These are phyloP conservation scores for Phrynosoma blainvillii DNA, from an alignment of 2,113 vertebrate species.

Conservation along the genomic window DNA sequence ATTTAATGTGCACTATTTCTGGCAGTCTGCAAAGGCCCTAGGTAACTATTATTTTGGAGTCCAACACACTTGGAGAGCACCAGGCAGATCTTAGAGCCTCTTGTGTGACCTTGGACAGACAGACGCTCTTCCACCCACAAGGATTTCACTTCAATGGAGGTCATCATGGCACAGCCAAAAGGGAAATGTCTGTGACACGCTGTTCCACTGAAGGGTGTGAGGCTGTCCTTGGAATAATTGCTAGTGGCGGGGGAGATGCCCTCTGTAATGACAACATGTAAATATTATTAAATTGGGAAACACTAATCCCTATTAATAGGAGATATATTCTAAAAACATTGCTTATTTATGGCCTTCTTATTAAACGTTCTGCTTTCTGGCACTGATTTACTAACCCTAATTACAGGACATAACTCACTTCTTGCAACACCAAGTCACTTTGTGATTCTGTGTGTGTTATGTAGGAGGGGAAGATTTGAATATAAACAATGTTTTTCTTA, in stretches of 20 bases:
- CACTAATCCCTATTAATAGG: rapidly evolving
- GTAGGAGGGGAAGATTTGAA: conserved; percentile 1
- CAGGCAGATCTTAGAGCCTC: not conserved
- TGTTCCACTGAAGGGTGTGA: not conserved
- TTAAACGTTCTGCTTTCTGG: conserved; percentile 5
- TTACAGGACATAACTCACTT: conserved; percentile 16
- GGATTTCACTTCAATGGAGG: not conserved
- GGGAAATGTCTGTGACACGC: too few species aligned
- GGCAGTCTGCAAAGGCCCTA: too few species aligned
- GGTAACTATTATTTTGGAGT: too few species aligned
- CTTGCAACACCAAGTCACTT: conserved; percentile 23
- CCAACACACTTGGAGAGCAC: too few species aligned
- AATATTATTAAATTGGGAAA: not conserved
- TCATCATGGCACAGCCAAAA: not conserved
- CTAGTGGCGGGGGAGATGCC: not conserved
- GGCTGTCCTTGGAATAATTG: not conserved
- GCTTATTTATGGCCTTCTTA: not conserved
- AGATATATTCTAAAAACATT: not conserved
- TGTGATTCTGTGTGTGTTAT: conserved; percentile 26
- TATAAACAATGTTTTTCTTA: conserved; percentile 27
- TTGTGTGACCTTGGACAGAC: not conserved
- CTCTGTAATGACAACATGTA: not conserved
- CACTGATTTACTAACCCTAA: conserved; percentile 24
- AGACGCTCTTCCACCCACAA: not conserved
- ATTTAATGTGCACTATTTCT: too few species aligned